Base-by-base conservation (phyloP, 2,888 invertebrate species). In the Ecdyonurus torrentis region DNA sequence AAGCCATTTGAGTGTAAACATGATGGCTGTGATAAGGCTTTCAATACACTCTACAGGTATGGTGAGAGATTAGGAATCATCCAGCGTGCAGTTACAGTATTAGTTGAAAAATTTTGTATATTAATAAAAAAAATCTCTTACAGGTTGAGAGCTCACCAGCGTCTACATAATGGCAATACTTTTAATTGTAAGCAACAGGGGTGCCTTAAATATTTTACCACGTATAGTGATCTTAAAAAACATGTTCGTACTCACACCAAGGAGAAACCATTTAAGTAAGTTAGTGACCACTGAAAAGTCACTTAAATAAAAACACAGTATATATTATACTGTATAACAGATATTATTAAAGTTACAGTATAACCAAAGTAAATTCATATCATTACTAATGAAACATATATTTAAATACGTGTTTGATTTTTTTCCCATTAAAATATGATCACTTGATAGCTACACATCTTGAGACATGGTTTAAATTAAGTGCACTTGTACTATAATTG, bases 181-280 rank as follows among this genome's bases (percentile, higher is more conserved):
- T 96, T 96, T 74, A 93, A 95, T 77, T 96, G 95, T 75, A 83
- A 85, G 70, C 82, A 85, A 66, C 79, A 81, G 63, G 87, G 89
- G 62, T 96, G 95, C 72, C 79, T 84, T 66, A 95, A 95, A 74
- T 91, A 86, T 75, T 96, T 96, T 74, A 96, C 95, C 7, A 96
- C 95, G 20, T 79, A 91, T 66, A 93, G 93, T 74, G 95, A 96
- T 77, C 81, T 95, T 69, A 91, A 93, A 77, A 96, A 96, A 80
- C 96, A 96, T 74, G 84, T 85, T 70, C 82, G 94, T 65, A 93
- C 91, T 23, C 95, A 95, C 72, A 93, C 94, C 19, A 89, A 93
- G 73, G 93, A 94, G 75, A 80, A 90, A 70, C 91, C 91, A 0
- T 91, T 89, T 76, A 90, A 85, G 88, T 89, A 77, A 77, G 82